These are phyloP conservation scores for Atrichornis clamosus DNA, from an alignment of 2,113 vertebrate species.

Conservation along the genomic window DNA sequence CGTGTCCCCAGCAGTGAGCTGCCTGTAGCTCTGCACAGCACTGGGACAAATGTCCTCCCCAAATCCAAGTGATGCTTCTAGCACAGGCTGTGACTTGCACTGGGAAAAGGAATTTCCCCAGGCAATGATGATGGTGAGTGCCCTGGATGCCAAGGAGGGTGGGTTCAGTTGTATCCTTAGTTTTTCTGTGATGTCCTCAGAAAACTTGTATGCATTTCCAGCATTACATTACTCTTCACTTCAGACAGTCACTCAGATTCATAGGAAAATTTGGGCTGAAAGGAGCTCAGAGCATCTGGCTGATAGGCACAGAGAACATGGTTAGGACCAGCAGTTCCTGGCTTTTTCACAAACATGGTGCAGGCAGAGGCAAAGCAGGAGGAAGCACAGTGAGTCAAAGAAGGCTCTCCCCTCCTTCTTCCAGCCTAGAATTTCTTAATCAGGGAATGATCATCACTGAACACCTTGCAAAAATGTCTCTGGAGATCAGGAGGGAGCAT, in stretches of 20 bases:
- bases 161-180: neutral
- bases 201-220: neutral
- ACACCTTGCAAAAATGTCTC: neutral
- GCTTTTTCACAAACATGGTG: fast-evolving
- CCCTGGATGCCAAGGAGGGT: neutral
- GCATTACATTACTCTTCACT: neutral
- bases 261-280: neutral
- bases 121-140: neutral
- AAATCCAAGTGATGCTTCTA: neutral
- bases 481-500: neutral
- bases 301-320: neutral
- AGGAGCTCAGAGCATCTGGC: neutral
- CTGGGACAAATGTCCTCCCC: neutral
- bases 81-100: neutral
- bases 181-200: neutral
- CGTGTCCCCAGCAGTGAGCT: fast-evolving
- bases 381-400: neutral
- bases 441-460: neutral
- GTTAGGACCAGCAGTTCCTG: neutral
- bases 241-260: neutral
- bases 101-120: neutral
- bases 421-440: neutral
- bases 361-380: neutral
- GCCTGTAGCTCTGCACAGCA: neutral
- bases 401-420: neutral